Base-by-base conservation (phyloP, 2,888 invertebrate genomes). In the Pharmacophagus antenor region DNA sequence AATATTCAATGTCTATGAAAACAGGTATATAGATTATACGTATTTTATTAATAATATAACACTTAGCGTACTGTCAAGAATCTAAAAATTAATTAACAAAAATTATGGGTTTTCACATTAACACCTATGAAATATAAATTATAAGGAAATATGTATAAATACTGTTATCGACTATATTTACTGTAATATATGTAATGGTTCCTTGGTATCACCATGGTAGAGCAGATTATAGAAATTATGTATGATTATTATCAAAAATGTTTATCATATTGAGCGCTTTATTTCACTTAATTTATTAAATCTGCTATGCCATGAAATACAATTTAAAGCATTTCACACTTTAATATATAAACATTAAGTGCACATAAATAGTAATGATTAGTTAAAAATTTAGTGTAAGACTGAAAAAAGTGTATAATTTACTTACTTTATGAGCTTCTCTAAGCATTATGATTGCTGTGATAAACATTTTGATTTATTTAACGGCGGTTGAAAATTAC, bases 361-460 rank as follows among this genome's bases (percentile, higher is more conserved):
- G 88, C 88, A 89, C 88, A 78, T 76, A 77, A 79, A 80, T 80
- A 71, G 78, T 81, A 80, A 68, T 53, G 47, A 72, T 76, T 71
- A 79, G 73, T 75, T 79, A 78, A 78, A 77, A 75, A 62, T 73
- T 79, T 88, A 88, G 87, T 73, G 70, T 88, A 88, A 88, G 88
- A 88, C 88, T 89, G 88, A 88, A 80, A 79, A 66, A 71, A 72
- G 74, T 67, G 73, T 56, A 44, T 55, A 46, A 44, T 54, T 25
- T 27, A 62, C 41, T 56, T 58, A 46, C 48, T 62, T 57, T 62
- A 66, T 72, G 70, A 76, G 82, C 82, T 82, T 83, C 63, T 75
- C 72, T 78, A 74, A 75, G 79, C 78, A 80, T 83, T 80, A 76
- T 77, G 69, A 79, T 80, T 67, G 80, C 85, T 88, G 84, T 86